Evolutionary conservation across 2,113 vertebrate genomes (phyloP), one percentile per base, ranked within the genome.

Genomic region (Protobothrops mucrosquamatus): DNA sequence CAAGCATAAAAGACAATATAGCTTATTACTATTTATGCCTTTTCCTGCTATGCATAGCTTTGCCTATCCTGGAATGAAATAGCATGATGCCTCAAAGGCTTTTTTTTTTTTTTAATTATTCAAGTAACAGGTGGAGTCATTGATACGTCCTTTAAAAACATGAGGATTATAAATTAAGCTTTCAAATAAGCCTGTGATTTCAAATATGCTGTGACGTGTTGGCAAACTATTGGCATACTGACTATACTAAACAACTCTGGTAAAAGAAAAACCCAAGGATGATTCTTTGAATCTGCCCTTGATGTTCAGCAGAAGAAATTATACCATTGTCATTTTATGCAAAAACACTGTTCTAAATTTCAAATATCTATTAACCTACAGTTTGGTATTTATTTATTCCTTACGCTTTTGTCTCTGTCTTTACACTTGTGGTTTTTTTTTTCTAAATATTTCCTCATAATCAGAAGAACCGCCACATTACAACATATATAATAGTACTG

Each of bases 401-500:
- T 3, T 29, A 9, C 6, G 10, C 39, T 86, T 89, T 86, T 86
- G 10, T 39, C 48, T 15, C 8, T 86, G 15, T 39, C 11, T 59
- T 59, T 59, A 57, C 57, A 48, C 51, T 89, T 94, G 52, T 90
- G 26, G 26, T 69, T 54, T 81, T 55, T 88, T 23, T 74, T 59
- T 5, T 4, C 29, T 6, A 15, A 5, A 92, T n/a, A 91, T 9
- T 91, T 54, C 64, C 12, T 93, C 91, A 4, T 92, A 51, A 69
- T 93, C 94, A 98, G 97, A 97, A 0, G 96, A 97, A 8, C 18
- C 94, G 64, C 0, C 87, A 90, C 97, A 91, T 39, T 97, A 85
- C 87, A 93, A 81, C 90, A 97, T 98, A 92, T 93, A 0, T 86
- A 95, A 97, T 26, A 97, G 97, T 43, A 95, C 74, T 54, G 95